Evolutionary conservation across 2,113 vertebrate genomes (phyloP), one percentile per base, ranked within the genome.

Genomic region (Trichechus manatus): DNA sequence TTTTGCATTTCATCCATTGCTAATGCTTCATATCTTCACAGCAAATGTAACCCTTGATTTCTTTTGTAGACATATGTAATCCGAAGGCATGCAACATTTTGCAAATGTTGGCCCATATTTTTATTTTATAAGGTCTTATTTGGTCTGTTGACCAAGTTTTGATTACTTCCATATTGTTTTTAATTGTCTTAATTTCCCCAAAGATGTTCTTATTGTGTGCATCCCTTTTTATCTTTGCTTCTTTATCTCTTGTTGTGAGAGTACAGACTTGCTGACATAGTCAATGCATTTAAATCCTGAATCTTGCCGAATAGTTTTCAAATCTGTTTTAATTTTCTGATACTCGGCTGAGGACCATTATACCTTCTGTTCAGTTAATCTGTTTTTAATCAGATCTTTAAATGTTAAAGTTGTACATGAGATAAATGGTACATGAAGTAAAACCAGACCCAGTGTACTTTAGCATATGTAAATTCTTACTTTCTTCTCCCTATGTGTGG

Each of bases 151-250:
- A 97, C 86, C 93, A 96, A 97, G 70, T 98, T 98, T 98, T 98
- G 97, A 98, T 98, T 98, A 97, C 63, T 98, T 98, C 97, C 97
- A 98, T 98, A 97, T 98, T 98, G 80, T 91, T 98, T 94, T 97
- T 96, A 97, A 97, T 98, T 98, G 86, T 44, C 75, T 98, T 98
- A 97, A 97, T 97, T 85, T 97, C 96, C 97, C 98, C 87, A 92
- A 98, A 98, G 98, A 97, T 94, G 97, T 97, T 94, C 70, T 7
- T 77, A 95, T 95, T 98, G 93, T 92, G 77, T 97, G 61, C 33
- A 97, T 97, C 79, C 96, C n/a, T n/a, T 63, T 98, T 98, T 97
- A 98, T 98, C 96, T 98, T 98, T 94, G 66, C 92, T 98, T 97
- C 97, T 98, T 98, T 98, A 93, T 98, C 93, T 98, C 87, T 94